These are phyloP conservation scores for Tupaia chinensis DNA, from an alignment of 2,113 vertebrate species.

Conservation along the genomic window DNA sequence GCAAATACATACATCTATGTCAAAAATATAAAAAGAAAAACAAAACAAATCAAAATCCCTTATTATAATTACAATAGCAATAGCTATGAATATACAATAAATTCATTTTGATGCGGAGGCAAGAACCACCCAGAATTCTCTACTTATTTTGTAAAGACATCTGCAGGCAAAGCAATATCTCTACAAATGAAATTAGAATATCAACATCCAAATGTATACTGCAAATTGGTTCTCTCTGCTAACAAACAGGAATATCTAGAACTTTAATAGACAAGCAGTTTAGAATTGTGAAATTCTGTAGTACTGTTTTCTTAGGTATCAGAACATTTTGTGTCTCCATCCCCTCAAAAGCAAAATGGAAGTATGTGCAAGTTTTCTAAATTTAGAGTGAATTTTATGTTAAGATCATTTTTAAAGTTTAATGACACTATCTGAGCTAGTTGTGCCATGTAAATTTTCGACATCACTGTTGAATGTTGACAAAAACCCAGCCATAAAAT, in stretches of 20 bases:
- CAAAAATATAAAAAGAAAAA: too few relatives aligned
- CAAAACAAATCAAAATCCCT: background rate
- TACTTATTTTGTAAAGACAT: background rate
- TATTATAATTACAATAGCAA: background rate
- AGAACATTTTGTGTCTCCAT: background rate
- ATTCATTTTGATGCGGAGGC: background rate
- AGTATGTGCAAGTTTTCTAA: constrained; percentile 26
- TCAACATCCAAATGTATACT: background rate
- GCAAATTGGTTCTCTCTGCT: background rate
- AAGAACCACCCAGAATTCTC: background rate
- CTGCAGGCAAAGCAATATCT: background rate
- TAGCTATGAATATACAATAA: background rate
- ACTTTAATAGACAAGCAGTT: background rate
- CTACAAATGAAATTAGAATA: background rate
- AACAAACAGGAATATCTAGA: background rate
- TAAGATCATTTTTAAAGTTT: constrained; percentile 39
- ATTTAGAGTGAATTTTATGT: constrained; percentile 43
- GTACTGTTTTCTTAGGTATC: background rate
- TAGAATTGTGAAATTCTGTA: background rate
- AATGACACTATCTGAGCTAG: background rate
- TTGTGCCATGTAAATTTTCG: background rate
- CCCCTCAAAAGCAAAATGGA: background rate
- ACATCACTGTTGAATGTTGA: background rate
- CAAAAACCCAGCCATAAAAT: background rate
- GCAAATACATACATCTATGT: too few relatives aligned